Conservation (phyloP, 2,888 invertebrate species). For the Ernsta delagoae region DNA sequence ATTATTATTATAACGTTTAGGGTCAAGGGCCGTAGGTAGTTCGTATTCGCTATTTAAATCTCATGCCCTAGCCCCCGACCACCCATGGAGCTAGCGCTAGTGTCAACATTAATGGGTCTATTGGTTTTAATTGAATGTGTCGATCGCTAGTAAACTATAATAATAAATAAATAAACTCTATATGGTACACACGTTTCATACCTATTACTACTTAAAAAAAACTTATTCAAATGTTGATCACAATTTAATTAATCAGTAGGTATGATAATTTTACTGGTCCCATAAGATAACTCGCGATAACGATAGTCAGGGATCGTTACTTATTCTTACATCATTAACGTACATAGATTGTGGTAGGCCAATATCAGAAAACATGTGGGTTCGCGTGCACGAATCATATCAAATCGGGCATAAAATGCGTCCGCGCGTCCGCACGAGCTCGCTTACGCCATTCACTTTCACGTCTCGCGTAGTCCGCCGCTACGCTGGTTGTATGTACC, state of each 20-base stretch:
- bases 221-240: too few relatives aligned
- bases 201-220: too few relatives aligned
- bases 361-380: constrained; percentile 46
- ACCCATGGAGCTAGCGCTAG: too few relatives aligned
- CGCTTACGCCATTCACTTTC: constrained; percentile 81
- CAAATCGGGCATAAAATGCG: constrained; percentile 72
- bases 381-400: constrained; percentile 71
- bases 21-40: too few relatives aligned
- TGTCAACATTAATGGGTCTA: too few relatives aligned
- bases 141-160: too few relatives aligned
- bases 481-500: constrained; percentile 53
- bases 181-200: too few relatives aligned
- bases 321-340: constrained; percentile 44
- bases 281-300: neutral
- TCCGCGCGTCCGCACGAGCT: constrained; percentile 59
- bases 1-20: too few relatives aligned
- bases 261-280: neutral
- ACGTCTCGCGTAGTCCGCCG: constrained; percentile 59
- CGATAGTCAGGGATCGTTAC: neutral
- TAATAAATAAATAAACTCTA: too few relatives aligned
- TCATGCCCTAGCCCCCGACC: too few relatives aligned
- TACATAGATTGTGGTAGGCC: constrained; percentile 35
- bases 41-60: too few relatives aligned
- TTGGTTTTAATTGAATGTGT: too few relatives aligned
- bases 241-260: neutral